phyloP scores from a whole-genome alignment of 2,113 vertebrate species.

The Oxyruncus cristatus region DNA sequence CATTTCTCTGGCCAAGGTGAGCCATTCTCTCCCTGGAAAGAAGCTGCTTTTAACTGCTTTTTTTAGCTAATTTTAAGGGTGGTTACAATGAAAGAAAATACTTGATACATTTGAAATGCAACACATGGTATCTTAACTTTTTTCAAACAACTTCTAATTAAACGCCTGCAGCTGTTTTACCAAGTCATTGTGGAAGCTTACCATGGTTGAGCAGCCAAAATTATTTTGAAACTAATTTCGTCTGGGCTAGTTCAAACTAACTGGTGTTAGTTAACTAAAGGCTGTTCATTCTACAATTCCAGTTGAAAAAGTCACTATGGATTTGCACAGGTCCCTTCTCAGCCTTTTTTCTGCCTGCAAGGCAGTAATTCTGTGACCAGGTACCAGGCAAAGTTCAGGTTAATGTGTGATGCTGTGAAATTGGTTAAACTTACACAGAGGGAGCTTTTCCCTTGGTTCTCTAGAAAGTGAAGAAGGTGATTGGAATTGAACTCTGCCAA shows the following conservation, averaged over 20 bases:
- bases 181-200: background rate
- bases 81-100: background rate
- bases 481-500: constrained; percentile 92
- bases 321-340: background rate
- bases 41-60: background rate
- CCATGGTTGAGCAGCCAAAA: background rate
- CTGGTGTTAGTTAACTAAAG: too few relatives aligned
- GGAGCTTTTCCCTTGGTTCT: background rate
- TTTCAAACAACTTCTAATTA: background rate
- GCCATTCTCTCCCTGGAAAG: background rate
- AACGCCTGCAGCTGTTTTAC: background rate
- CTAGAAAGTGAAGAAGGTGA: constrained; percentile 91
- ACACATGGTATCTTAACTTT: background rate
- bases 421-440: background rate
- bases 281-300: background rate
- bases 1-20: constrained; percentile 89
- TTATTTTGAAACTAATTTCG: background rate
- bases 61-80: background rate
- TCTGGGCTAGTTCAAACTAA: too few relatives aligned
- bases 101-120: background rate
- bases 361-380: background rate
- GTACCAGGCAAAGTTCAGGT: background rate
- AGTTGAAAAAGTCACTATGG: background rate
- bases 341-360: background rate
- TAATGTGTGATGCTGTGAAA: background rate